Evolutionary conservation across 2,797 vertebrate genomes (phyloP).

Genomic region (Pseudochirops corinnae): DNA sequence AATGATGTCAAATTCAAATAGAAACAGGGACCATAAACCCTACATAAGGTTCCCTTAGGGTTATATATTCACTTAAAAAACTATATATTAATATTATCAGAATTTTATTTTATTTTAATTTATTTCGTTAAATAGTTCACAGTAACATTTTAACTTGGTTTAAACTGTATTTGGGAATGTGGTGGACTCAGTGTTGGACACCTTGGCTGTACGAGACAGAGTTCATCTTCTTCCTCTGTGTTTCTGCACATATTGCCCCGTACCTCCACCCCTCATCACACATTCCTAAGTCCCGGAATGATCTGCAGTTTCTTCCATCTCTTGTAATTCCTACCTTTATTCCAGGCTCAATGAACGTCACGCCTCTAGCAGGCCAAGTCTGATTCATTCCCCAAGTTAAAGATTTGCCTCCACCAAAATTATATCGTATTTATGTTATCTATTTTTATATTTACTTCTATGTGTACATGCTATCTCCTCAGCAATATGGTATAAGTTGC

Average conservation of each 20-base stretch:
- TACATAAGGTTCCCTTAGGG: neutral
- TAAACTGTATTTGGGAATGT: neutral
- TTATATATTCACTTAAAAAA: neutral
- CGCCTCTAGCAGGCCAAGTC: neutral
- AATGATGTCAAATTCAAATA: neutral
- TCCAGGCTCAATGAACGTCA: neutral
- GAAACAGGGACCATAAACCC: neutral
- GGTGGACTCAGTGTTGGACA: neutral
- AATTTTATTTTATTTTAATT: neutral
- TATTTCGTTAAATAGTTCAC: neutral
- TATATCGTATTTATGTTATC: neutral
- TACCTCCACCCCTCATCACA: neutral
- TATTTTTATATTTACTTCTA: neutral
- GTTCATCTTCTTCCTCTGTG: neutral
- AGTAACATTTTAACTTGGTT: neutral
- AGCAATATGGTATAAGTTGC: neutral
- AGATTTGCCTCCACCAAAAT: neutral
- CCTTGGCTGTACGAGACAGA: neutral
- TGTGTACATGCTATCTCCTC: neutral
- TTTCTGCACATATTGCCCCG: neutral
- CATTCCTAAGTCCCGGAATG: neutral
- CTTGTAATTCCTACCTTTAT: neutral
- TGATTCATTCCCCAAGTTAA: neutral
- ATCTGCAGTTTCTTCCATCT: neutral
- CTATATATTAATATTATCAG: neutral